Base-by-base conservation (phyloP, 92 coral and sea anemone species). In the Porites rus region DNA sequence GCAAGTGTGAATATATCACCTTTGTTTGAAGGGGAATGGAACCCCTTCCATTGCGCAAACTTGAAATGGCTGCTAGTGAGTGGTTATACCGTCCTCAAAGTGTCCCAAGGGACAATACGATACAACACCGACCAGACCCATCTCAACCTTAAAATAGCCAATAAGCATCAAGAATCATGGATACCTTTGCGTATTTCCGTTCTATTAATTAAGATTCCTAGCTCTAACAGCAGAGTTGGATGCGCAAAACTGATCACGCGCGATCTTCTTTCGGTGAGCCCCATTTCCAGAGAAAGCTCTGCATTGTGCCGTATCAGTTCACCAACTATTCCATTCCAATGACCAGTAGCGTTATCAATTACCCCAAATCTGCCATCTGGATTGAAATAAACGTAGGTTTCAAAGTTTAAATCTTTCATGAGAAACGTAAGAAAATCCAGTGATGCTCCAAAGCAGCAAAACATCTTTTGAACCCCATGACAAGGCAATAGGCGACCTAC, bases 331-430 rank as follows among this genome's bases (percentile, higher is more conserved):
- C 93, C 93, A 65, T 83, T 86, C 93, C 93, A 90, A 13, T 60
- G 4, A 6, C 76, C 81, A 24, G 88, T 13, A 1, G 16, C 64
- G 7, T 38, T 63, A 18, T 86, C 62, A 7, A 28, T 58, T 1
- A 72, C 71, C 13, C 93, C 93, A 82, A 78, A 87, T 74, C 76
- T 58, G 28, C 87, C 90, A 54, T 90, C 93, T 16, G 88, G 91
- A 0, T 76, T 18, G 65, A 90, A 82, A 51, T 90, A 90, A 5
- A 90, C 63, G 24, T 67, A 24, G 3, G 93, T 84, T 51, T 81
- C 70, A 61, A 90, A 90, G 7, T 81, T 22, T 24, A 90, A 82
- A 60, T 90, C 93, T 22, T 68, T 81, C 46, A 81, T 84, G 2
- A 90, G 81, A 38, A 90, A 78, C 17, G 24, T 53, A 6, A 90